Percentiles rank a stretch among this genome's conserved stretches.
phyloP scores from a whole-genome alignment of 2,797 vertebrate species.

The Tenualosa ilisha region DNA sequence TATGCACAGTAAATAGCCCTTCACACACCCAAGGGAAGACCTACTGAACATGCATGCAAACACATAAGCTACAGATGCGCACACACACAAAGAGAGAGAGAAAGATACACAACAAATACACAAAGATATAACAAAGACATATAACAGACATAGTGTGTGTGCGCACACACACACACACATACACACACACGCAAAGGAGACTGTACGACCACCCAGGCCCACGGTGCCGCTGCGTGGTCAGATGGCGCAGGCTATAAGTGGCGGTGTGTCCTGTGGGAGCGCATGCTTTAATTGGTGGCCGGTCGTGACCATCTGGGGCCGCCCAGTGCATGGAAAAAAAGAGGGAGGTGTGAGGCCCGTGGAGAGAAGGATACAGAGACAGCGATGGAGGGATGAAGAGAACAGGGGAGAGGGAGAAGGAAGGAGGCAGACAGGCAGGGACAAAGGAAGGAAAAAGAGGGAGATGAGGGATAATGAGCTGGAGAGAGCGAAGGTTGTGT shows the following conservation, averaged over 20 bases:
- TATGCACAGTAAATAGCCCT: not conserved
- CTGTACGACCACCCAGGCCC: not conserved
- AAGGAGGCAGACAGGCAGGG: not conserved
- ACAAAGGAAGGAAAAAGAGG: not conserved
- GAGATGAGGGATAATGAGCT: not conserved
- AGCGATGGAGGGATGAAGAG: conserved; percentile 14
- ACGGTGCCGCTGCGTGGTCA: conserved; percentile 61
- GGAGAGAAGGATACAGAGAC: conserved; percentile 35
- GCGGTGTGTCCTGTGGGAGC: conserved; percentile 70
- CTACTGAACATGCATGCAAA: not conserved
- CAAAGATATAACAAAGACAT: no score
- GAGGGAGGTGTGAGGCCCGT: conserved; percentile 47
- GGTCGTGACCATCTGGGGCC: conserved; percentile 76
- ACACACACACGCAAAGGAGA: not conserved
- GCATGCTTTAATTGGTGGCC: conserved; percentile 75
- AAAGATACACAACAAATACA: no score
- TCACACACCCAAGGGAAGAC: conserved; percentile 33
- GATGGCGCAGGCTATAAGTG: conserved; percentile 72
- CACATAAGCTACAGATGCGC: not conserved
- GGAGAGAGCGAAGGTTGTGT: not conserved
- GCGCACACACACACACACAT: not conserved
- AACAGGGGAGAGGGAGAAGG: not conserved
- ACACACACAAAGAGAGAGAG: not conserved
- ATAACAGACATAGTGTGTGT: no score
- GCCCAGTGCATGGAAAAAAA: conserved; percentile 36